Base-by-base conservation (phyloP, 2,797 vertebrate species). In the Staurois parvus region DNA sequence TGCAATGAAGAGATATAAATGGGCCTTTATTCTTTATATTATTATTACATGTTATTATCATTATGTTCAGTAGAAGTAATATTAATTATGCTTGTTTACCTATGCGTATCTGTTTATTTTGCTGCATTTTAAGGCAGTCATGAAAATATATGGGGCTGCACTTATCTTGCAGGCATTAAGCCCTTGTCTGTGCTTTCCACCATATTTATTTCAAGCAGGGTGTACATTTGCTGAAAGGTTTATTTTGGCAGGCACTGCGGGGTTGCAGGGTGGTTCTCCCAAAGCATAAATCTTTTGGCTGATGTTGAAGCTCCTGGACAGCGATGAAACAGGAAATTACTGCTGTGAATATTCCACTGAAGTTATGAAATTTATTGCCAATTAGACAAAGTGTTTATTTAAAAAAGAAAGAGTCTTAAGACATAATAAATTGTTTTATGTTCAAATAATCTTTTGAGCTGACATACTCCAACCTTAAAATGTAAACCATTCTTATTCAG, bases 311-410 rank as follows among this genome's bases (percentile, higher is more conserved):
- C 56, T 77, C 56, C 52, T 77, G 79, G 52, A 77, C 48, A 45
- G 64, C 12, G 34, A 81, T 81, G 79, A 86, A 81, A 76, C 79
- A 70, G 84, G 72, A 82, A 82, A 82, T 86, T 78, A 72, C 72
- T 77, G 64, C 56, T 77, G 75, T 75, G 73, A 86, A 78, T 86
- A 86, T 82, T 82, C 67, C 79, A 72, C 72, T 76, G 66, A 82
- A 77, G 48, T 77, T 82, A 72, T 77, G 66, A 82, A 72, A 86
- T 81, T 19, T 82, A 82, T 82, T 86, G 85, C 74, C 74, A 86
- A 77, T 82, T 72, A 86, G 26, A 82, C 34, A 5, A 13, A 77
- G 66, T 82, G 79, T 86, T 76, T 86, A 82, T 86, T 82, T 77
- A 77, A 85, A 81, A 37, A 62, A 85, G 17, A 81, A 81, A 40